Evolutionary conservation across 2,797 vertebrate species (phyloP).

Genomic region (Sebastes diaconus): DNA sequence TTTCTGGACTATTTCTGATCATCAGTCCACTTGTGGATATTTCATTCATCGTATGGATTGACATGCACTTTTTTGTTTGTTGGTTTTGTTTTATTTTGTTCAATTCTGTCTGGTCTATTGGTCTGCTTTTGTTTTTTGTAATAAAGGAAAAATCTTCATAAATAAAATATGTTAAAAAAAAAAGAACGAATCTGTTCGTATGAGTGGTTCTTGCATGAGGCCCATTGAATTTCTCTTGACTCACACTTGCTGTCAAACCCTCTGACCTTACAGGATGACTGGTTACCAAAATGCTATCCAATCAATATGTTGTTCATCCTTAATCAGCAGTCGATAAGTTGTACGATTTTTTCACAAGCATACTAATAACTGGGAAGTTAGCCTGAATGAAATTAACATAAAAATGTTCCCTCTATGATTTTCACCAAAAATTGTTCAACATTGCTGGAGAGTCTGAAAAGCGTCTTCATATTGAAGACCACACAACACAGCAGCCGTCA

Average conservation of each 20-base stretch:
- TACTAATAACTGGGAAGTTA: not conserved
- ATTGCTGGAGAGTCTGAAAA: not conserved
- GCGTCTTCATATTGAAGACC: not conserved
- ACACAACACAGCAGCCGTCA: not conserved
- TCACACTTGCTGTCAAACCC: not conserved
- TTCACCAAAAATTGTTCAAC: not conserved
- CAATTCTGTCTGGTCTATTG: too few species aligned
- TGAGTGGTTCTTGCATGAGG: too few species aligned
- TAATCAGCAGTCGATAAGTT: not conserved
- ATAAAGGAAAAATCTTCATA: too few species aligned
- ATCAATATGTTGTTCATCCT: conserved; percentile 1
- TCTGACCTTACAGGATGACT: not conserved
- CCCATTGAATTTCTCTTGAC: not conserved
- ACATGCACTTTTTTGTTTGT: too few species aligned
- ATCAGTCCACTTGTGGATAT: too few species aligned
- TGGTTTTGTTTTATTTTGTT: too few species aligned
- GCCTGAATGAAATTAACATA: not conserved
- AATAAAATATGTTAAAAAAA: too few species aligned
- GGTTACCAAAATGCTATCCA: not conserved
- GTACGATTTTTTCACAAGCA: not conserved
- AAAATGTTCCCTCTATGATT: not conserved
- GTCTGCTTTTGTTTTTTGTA: too few species aligned
- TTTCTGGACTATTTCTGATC: too few species aligned
- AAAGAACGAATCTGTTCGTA: too few species aligned
- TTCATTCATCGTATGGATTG: too few species aligned